Base-by-base conservation (phyloP, 2,888 invertebrate species). In the Erebia palarica region DNA sequence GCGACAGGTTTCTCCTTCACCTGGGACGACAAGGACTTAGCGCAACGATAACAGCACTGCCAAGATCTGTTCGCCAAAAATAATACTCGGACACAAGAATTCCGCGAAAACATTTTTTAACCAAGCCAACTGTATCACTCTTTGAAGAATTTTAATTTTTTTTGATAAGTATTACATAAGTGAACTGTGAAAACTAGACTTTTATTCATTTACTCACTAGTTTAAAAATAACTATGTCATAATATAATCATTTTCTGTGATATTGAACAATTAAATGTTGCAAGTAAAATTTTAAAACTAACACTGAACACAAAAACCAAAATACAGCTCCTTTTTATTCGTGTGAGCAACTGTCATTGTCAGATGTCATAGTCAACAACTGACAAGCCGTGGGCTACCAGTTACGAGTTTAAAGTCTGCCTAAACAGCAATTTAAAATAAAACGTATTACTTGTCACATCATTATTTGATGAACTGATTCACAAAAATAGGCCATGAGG, bases 11-110 rank as follows among this genome's bases (percentile, higher is more conserved):
- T 78, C 65, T 83, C 81, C 72, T 81, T 83, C 14, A 79, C 78
- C 80, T 86, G 86, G 14, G 90, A 87, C 16, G 91, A 89, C 71
- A 90, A 75, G 65, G 85, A 81, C 73, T 84, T 89, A 75, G 86
- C 79, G 79, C 86, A 90, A 75, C 85, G 84, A 74, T 85, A 82
- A 78, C 86, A 89, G 72, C 79, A 79, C 73, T 83, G 86, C 84
- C 86, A 85, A 70, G 86, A 84, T 75, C 82, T 81, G 75, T 86
- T 88, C 14, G 85, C 74, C 63, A 88, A 73, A 44, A 83, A 82
- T 67, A 84, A 81, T 69, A 87, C 72, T 76, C 84, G 81, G 69
- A 83, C 81, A 79, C 78, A 78, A 71, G 84, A 84, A 73, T 78
- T 86, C 36, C 83, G 82, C 69, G 80, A 77, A 71, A 86, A 81